Evolutionary conservation across 1,140 invertebrate species (phyloP).

Genomic region (Teleopsis dalmanni): DNA sequence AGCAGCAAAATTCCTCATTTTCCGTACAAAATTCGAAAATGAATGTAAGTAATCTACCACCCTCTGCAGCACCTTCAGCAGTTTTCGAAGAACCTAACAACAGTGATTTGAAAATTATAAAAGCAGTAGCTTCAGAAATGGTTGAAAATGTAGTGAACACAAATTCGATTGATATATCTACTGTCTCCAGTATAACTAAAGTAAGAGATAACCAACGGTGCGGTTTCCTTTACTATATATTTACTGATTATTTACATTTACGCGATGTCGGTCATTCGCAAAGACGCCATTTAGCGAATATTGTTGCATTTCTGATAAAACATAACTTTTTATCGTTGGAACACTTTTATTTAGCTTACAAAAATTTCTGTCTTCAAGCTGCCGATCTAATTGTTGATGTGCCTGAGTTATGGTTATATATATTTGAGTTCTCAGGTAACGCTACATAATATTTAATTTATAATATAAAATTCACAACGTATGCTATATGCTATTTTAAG

Average conservation of each 20-base stretch:
- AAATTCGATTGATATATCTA: constrained; percentile 14
- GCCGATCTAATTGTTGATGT: constrained; percentile 67
- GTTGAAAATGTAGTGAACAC: constrained; percentile 21
- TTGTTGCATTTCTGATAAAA: constrained; percentile 41
- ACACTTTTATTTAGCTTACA: constrained; percentile 45
- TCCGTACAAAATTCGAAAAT: no score
- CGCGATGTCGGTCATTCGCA: constrained; percentile 39
- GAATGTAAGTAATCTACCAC: no score
- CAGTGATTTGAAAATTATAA: constrained; percentile 24
- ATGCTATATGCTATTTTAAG: constrained; percentile 40
- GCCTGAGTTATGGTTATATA: constrained; percentile 64
- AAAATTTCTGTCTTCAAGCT: constrained; percentile 50
- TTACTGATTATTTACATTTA: constrained; percentile 42
- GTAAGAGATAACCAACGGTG: constrained; percentile 25
- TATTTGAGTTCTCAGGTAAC: constrained; percentile 58
- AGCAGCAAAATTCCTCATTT: background rate
- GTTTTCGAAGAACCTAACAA: constrained; percentile 23
- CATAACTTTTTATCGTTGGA: constrained; percentile 38
- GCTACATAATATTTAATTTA: constrained; percentile 6
- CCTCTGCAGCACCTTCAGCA: constrained; percentile 16
- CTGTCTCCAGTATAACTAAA: constrained; percentile 22
- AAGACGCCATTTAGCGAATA: constrained; percentile 36
- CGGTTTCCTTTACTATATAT: constrained; percentile 32
- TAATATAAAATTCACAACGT: background rate
- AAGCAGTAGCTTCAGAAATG: constrained; percentile 33